Conservation (phyloP, 2,113 vertebrate genomes). For the Astatoreochromis straeleni region DNA sequence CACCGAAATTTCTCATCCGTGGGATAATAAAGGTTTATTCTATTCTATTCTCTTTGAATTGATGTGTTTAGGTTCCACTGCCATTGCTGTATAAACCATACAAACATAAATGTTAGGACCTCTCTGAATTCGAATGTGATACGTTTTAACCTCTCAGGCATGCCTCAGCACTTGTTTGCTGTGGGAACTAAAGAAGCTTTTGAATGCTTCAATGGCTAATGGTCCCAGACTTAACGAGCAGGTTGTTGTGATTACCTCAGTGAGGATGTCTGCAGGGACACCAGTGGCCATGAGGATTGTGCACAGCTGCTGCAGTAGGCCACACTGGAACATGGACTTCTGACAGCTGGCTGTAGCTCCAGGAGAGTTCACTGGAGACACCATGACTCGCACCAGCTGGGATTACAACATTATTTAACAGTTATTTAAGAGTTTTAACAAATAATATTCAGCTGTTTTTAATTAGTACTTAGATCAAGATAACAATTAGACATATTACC, state of each 20-base stretch:
- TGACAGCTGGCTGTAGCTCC: constrained; percentile 94
- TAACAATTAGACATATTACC: constrained; percentile 60
- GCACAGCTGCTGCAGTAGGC: constrained; percentile 90
- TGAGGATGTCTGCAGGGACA: constrained; percentile 94
- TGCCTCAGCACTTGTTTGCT: neutral
- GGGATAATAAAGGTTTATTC: neutral
- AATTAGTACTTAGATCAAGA: neutral
- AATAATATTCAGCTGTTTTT: neutral
- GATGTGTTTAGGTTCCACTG: neutral
- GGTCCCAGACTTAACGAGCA: neutral
- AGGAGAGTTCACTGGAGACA: constrained; percentile 91
- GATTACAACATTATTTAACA: neutral
- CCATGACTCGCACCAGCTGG: constrained; percentile 90
- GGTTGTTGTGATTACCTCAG: constrained; percentile 74
- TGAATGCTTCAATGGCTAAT: neutral
- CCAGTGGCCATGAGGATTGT: constrained; percentile 97
- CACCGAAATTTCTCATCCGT: neutral
- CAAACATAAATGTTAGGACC: neutral
- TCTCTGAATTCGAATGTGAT: neutral
- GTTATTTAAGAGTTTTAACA: neutral
- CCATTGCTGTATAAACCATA: neutral
- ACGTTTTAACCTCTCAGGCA: neutral
- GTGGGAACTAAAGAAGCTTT: neutral
- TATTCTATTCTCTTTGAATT: neutral
- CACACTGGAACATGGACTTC: constrained; percentile 94